Base-by-base conservation (phyloP, 1,140 invertebrate genomes). In the Leptestheria dahalacensis region DNA sequence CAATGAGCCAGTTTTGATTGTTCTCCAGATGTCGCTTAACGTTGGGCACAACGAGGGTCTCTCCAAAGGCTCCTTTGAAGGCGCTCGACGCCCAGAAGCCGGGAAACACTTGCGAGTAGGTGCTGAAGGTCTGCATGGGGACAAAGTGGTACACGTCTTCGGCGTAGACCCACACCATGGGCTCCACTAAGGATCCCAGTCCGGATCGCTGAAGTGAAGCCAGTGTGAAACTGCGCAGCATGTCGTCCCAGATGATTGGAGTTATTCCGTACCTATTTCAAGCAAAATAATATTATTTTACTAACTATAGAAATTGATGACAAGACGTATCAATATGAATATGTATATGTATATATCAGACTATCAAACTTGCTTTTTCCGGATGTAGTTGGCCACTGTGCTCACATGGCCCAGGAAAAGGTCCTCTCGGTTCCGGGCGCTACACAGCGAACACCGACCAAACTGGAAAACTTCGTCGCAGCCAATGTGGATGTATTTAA, bases 211-310 rank as follows among this genome's bases (percentile, higher is more conserved):
- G 64, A 67, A 81, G 66, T 24, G 69, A 66, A 3, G 68, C 64
- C n/a, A 66, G 59, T 2, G 69, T 60, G 48, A 91, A 80, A 46
- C 82, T 77, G 23, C 89, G 75, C 29, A 96, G 68, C 88, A 96
- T 95, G 69, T 97, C 94, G 68, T 97, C 91, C 94, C 94, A 97
- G 64, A 97, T 85, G 9, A 97, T 81, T 11, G 75, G 72, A 21
- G 66, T 72, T 2, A 77, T 67, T 25, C 76, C 74, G 53, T 56
- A 56, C 41, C 33, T 41, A 15, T 6, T n/a, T 9, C 6, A 41
- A 9, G 33, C 6, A 41, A 9, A 9, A 41, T 41, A 41, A 9
- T 41, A 41, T 41, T 41, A 41, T 9, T 41, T 41, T 41, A 41
- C 15, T 41, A 41, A 9, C n/a, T n/a, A n/a, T n/a, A n/a, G n/a